Conservation (phyloP, 1,140 invertebrate genomes). For the Triops cancriformis region DNA sequence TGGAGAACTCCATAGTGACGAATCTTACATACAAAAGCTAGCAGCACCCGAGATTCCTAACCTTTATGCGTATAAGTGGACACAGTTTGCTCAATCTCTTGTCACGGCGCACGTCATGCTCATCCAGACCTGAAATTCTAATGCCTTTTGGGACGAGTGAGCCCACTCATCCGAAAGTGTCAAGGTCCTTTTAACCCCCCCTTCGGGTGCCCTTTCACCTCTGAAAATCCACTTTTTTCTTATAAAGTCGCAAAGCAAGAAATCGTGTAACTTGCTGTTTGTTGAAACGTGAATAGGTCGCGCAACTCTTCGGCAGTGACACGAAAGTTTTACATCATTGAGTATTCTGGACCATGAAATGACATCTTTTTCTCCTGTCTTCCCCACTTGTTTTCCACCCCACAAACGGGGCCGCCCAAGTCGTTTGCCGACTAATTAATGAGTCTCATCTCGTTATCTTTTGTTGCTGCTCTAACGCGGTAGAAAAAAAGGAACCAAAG, state of each 20-base stretch:
- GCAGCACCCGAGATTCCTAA: not conserved
- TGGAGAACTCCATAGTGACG: not conserved
- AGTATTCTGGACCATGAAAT: conserved; percentile 3
- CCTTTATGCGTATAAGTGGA: not conserved
- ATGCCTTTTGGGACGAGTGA: conserved; percentile 4
- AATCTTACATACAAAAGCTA: not conserved
- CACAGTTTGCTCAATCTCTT: not conserved
- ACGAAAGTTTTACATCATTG: not conserved
- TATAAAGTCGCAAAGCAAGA: not conserved
- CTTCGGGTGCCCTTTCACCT: not conserved
- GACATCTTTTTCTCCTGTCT: not conserved
- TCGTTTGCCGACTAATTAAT: conserved; percentile 1
- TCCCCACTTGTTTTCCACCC: not conserved
- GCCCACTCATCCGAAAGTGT: not conserved
- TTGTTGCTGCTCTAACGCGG: not conserved
- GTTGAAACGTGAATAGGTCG: too few species aligned
- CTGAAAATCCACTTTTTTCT: not conserved
- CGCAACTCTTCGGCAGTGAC: not conserved
- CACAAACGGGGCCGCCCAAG: conserved; percentile 7
- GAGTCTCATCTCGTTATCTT: conserved; percentile 13
- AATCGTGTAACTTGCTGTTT: not conserved
- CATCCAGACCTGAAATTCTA: conserved; percentile 25
- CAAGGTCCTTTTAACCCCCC: not conserved
- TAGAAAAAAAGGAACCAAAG: not conserved
- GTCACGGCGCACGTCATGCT: conserved; percentile 20